Evolutionary conservation across 2,797 vertebrate species (phyloP).

Genomic region (Ispidina lecontei): DNA sequence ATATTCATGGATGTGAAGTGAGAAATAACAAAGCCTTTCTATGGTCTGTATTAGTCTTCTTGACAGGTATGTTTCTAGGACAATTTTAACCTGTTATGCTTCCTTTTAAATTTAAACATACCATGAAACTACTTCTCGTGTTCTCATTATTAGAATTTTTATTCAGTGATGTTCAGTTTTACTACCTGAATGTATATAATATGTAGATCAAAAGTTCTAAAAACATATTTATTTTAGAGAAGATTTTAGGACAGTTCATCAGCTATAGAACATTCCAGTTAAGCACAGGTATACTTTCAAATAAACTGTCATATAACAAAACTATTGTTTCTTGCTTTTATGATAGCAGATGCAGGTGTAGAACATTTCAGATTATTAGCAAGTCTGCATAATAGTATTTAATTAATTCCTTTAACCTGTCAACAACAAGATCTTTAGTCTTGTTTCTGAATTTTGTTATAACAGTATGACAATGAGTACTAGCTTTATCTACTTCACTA

Average conservation of each 20-base stretch:
- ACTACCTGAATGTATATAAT: neutral
- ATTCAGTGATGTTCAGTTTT: conserved; percentile 1
- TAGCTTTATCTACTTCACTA: neutral
- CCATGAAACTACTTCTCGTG: conserved; percentile 11
- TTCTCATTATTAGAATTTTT: conserved; percentile 46
- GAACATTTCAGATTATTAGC: neutral
- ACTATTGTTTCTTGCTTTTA: neutral
- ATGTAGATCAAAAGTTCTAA: conserved; percentile 1
- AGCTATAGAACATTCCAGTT: neutral
- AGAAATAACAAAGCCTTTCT: conserved; percentile 15
- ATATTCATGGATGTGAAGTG: conserved; percentile 29
- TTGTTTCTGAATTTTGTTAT: neutral
- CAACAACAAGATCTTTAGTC: neutral
- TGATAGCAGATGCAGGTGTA: neutral
- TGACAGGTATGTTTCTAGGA: conserved; percentile 23
- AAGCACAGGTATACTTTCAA: neutral
- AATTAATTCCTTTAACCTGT: neutral
- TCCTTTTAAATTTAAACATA: conserved; percentile 8
- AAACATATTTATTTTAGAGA: neutral
- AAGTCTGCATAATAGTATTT: neutral
- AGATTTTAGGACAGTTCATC: neutral
- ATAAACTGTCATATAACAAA: neutral
- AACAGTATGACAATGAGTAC: neutral
- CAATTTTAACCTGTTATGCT: conserved; percentile 4
- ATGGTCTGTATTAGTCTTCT: neutral